phyloP scores from a whole-genome alignment of 2,888 invertebrate genomes.

The Tenthredo scrophulariae region DNA sequence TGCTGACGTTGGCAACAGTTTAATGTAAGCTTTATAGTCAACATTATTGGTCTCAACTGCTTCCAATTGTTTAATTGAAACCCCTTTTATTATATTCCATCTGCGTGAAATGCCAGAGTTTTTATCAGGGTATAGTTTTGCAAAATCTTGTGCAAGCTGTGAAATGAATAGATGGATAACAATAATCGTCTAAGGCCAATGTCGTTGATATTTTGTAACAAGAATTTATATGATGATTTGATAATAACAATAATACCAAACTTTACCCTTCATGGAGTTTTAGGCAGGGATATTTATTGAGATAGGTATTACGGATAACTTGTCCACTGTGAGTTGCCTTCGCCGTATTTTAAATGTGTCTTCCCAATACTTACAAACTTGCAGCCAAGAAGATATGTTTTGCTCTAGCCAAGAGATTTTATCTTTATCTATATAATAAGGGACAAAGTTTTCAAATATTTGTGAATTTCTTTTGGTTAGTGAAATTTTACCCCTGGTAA shows the following conservation, averaged over 20 bases:
- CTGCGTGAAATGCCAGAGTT: too few species aligned
- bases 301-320: background rate
- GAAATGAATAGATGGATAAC: too few species aligned
- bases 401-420: constrained; percentile 22
- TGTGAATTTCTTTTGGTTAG: background rate
- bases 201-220: background rate
- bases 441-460: background rate
- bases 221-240: constrained; percentile 54
- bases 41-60: too few species aligned
- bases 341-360: background rate
- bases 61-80: too few species aligned
- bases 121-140: too few species aligned
- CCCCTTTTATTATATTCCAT: too few species aligned
- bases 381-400: background rate
- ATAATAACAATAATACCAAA: constrained; percentile 12
- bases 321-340: background rate
- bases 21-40: too few species aligned
- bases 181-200: too few species aligned
- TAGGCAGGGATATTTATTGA: constrained; percentile 13
- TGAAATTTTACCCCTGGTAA: background rate
- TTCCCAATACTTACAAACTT: background rate
- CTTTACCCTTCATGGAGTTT: background rate
- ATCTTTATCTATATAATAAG: background rate
- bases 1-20: too few species aligned
- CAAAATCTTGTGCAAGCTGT: too few species aligned